Percentiles rank a stretch among this genome's conserved stretches.
These are phyloP conservation scores for Microtus oregoni DNA, from an alignment of 2,113 vertebrate species.

Conservation along the genomic window DNA sequence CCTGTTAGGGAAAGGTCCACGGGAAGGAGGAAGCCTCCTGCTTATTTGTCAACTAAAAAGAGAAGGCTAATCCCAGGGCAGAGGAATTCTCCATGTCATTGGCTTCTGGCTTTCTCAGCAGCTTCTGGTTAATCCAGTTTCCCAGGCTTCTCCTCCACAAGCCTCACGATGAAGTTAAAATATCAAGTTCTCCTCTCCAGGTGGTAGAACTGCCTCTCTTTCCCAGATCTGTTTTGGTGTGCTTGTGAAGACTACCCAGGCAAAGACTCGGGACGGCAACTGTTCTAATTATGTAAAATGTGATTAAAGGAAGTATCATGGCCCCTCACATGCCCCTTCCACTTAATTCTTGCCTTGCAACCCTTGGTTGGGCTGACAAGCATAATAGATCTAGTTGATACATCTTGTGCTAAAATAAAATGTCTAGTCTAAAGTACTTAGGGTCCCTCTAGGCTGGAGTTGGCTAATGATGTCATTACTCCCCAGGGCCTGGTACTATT, in stretches of 20 bases:
- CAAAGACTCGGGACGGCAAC: slow-evolving; percentile 79
- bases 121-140: slow-evolving; percentile 12
- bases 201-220: slow-evolving; percentile 57
- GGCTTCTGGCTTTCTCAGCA: background rate
- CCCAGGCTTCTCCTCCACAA: background rate
- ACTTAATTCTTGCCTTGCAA: slow-evolving; percentile 77
- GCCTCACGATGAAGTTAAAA: slow-evolving; percentile 29
- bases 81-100: background rate
- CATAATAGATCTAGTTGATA: slow-evolving; percentile 81
- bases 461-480: slow-evolving; percentile 73
- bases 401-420: slow-evolving; percentile 78
- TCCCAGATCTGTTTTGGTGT: slow-evolving; percentile 63
- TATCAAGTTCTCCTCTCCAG: fast-evolving
- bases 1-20: background rate
- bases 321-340: slow-evolving; percentile 65
- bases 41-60: background rate
- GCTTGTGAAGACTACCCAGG: slow-evolving; percentile 71
- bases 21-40: background rate
- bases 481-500: slow-evolving; percentile 48
- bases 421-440: slow-evolving; percentile 81
- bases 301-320: slow-evolving; percentile 79
- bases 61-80: background rate
- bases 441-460: slow-evolving; percentile 73
- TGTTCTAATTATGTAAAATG: slow-evolving; percentile 79
- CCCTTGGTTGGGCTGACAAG: slow-evolving; percentile 81